Conservation (phyloP, 1,140 invertebrate species). For the Halesus radiatus region DNA sequence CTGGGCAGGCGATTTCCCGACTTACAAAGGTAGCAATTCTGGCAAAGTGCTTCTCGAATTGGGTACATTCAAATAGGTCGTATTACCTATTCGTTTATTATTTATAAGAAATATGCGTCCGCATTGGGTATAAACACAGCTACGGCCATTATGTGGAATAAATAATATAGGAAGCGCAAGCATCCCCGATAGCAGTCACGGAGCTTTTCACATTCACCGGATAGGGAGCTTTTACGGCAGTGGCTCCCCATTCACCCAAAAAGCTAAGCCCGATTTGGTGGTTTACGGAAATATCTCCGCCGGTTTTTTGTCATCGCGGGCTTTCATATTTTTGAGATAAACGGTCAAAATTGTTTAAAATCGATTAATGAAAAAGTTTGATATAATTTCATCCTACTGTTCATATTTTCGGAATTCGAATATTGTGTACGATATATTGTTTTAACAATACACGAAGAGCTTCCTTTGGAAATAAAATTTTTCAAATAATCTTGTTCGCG, state of each 20-base stretch:
- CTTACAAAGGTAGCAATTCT: constrained; percentile 15
- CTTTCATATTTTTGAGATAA: neutral
- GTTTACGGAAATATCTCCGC: no score
- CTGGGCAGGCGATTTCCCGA: neutral
- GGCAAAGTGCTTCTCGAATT: neutral
- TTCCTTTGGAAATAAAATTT: no score
- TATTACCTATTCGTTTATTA: constrained; percentile 20
- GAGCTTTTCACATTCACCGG: constrained; percentile 8
- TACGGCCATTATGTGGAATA: constrained; percentile 15
- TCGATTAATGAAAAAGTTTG: no score
- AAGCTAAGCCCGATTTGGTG: neutral
- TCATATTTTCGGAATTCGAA: no score
- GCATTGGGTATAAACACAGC: constrained; percentile 22
- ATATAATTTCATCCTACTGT: no score
- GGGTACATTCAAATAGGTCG: constrained; percentile 17
- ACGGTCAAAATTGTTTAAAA: no score
- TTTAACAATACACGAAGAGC: no score
- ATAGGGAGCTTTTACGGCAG: neutral
- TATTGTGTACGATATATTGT: no score
- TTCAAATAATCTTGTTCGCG: no score
- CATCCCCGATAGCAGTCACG: neutral
- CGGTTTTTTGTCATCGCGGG: no score
- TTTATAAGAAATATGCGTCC: constrained; percentile 7
- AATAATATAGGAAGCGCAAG: constrained; percentile 16
- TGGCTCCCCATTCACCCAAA: neutral